Conservation (phyloP, 2,113 vertebrate species). For the Mus spicilegus region DNA sequence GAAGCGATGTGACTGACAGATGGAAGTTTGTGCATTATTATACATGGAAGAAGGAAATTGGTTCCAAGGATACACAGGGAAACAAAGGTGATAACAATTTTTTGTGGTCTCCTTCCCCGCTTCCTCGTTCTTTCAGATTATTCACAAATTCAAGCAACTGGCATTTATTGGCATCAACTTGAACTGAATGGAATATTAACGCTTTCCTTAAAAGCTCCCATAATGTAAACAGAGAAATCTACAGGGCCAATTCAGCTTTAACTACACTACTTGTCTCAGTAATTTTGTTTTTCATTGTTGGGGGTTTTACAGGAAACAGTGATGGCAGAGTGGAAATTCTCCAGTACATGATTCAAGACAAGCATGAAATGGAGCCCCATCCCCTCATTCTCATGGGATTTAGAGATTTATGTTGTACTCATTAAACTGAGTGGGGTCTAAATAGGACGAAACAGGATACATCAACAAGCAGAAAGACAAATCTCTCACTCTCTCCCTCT, state of each 20-base stretch:
- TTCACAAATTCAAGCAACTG: background rate
- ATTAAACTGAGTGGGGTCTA: conserved; percentile 14
- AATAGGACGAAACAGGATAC: background rate
- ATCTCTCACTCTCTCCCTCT: background rate
- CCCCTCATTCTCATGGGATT: background rate
- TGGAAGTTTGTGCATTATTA: conserved; percentile 80
- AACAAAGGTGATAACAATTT: conserved; percentile 50
- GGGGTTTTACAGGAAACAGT: background rate
- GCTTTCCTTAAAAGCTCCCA: background rate
- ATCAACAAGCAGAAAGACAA: conserved; percentile 23
- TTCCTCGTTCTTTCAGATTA: background rate
- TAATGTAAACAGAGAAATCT: background rate
- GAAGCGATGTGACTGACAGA: conserved; percentile 85
- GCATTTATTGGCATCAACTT: conserved; percentile 2
- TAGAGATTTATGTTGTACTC: background rate
- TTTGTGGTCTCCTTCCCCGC: background rate
- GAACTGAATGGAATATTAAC: background rate
- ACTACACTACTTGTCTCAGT: background rate
- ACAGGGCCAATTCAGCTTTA: background rate
- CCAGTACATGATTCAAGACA: background rate
- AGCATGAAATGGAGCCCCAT: background rate
- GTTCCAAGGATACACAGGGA: conserved; percentile 67
- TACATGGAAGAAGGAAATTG: conserved; percentile 78
- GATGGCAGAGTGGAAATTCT: background rate
- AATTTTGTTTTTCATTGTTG: background rate